These are phyloP conservation scores for Xestia xanthographa DNA, from an alignment of 2,888 invertebrate genomes.

Conservation along the genomic window DNA sequence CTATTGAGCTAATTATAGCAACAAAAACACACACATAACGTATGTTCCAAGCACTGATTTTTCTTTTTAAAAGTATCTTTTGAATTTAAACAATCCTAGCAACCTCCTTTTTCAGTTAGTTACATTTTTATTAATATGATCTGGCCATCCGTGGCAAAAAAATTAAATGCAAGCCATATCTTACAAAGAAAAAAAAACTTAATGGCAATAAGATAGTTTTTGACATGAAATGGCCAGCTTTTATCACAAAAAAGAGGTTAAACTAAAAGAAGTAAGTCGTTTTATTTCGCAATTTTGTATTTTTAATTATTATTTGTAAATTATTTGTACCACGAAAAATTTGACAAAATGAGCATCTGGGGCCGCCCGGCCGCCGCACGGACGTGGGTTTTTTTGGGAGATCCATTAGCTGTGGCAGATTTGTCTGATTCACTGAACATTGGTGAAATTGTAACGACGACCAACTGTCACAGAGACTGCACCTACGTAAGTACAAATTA, in stretches of 20 bases:
- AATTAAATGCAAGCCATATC: background rate
- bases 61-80: background rate
- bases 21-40: too few relatives aligned
- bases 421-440: conserved; percentile 22
- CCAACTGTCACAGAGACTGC: too few relatives aligned
- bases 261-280: background rate
- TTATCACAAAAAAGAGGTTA: background rate
- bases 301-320: too few relatives aligned
- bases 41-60: background rate
- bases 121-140: background rate
- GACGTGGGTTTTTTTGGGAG: background rate
- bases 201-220: conserved; percentile 5
- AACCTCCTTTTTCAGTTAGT: background rate
- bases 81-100: background rate
- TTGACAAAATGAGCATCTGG: background rate
- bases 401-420: background rate
- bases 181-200: background rate
- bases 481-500: too few relatives aligned
- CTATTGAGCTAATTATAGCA: too few relatives aligned
- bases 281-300: too few relatives aligned
- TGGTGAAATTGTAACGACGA: background rate
- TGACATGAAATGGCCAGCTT: conserved; percentile 2
- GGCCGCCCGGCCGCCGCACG: too few relatives aligned
- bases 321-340: too few relatives aligned
- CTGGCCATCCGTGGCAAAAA: background rate